Evolutionary conservation across 2,113 vertebrate species (phyloP), one percentile per base, ranked within the genome.

Genomic region (Oophaga pumilio): DNA sequence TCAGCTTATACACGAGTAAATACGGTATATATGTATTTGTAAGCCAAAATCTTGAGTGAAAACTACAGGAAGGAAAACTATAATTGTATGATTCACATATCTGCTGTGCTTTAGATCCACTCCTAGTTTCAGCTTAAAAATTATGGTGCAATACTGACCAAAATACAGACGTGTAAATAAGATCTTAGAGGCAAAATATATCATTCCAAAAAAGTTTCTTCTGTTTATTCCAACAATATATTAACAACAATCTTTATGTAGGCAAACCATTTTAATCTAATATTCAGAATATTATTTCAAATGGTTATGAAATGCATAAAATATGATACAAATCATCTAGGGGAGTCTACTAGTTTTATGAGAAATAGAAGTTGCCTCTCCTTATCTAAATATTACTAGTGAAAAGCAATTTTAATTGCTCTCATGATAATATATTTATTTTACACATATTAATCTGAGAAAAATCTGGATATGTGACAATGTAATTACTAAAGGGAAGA

Each of bases 371-470:
- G 9, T 82, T 49, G 0, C 59, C 50, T 62, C 50, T n/a, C 57
- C 20, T 11, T 66, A 10, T 66, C 79, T 66, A 49, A 66, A 82
- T 49, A 82, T 82, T 64, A 66, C 20, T 50, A 49, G 43, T 80
- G 22, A 66, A 64, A 82, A 82, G 59, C 24, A 82, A 82, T 64
- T 82, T 82, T 82, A 82, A 82, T 82, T 64, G 56, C 57, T n/a
- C 28, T 66, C 33, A 82, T 66, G 28, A 28, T 82, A 66, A 82
- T 66, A 66, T 82, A 82, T 82, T 64, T 60, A 66, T 82, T 82
- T 82, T 82, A 60, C 15, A 64, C 80, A 64, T 82, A 66, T 64
- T 82, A 50, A 82, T 82, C 62, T 82, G 66, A n/a, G 80, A 82
- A 82, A 66, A 15, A 64, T 82, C 18, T 82, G 80, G 80, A 66